Evolutionary conservation across 1,140 invertebrate species (phyloP), one percentile per base, ranked within the genome.

Genomic region (Drosophila sp.): DNA sequence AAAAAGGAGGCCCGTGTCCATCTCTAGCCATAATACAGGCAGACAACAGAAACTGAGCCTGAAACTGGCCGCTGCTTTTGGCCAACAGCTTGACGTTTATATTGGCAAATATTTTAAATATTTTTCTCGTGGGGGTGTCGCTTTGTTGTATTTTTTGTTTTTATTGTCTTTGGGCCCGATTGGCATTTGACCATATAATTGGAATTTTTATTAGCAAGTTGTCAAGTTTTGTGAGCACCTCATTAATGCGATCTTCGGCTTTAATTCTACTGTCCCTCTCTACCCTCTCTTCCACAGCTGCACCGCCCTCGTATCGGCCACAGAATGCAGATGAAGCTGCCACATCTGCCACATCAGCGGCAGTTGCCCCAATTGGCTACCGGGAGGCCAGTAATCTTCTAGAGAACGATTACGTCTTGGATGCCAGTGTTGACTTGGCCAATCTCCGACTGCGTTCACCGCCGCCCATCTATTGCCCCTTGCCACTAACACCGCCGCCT

Each of bases 41-140:
- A 36, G 14, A 6, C 13, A 51, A n/a, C n/a, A n/a, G n/a, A n/a
- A n/a, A n/a, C n/a, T n/a, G n/a, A n/a, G n/a, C n/a, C n/a, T n/a
- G 25, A 3, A 18, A 11, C n/a, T 11, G 34, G 45, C n/a, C 14
- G 14, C 48, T n/a, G 14, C 13, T 32, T 36, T 40, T 48, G 43
- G 32, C 32, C 41, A 27, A 50, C 14, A 48, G 46, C 36, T 86
- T 87, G 83, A 87, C 83, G 81, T 89, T 87, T 87, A 83, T 89
- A 87, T 87, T 89, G 83, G 79, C 76, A 76, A 83, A 87, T 89
- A 89, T 87, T 87, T 87, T 73, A 83, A 79, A 83, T 89, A 82
- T 82, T 70, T 62, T 66, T 51, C 34, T 18, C 59, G 83, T 64
- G 83, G 65, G 76, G 72, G 80, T 48, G 70, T 74, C 54, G 65